Evolutionary conservation across 1,140 invertebrate genomes (phyloP).

Genomic region (Scaptomyza graminum): DNA sequence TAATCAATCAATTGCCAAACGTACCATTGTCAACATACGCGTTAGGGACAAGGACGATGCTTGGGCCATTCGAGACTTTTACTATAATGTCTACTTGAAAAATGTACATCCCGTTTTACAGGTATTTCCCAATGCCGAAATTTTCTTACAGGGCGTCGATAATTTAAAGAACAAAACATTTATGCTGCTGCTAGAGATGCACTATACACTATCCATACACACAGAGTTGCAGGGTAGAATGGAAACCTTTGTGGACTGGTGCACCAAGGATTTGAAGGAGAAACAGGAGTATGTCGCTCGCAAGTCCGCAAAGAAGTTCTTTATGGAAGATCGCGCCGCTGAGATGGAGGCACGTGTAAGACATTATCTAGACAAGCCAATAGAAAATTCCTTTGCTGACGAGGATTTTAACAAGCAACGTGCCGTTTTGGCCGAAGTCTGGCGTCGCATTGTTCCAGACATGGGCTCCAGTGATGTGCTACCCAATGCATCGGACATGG

Average conservation of each 20-base stretch:
- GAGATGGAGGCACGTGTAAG: slow-evolving; percentile 59
- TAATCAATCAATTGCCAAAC: slow-evolving; percentile 72
- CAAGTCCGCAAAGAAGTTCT: slow-evolving; percentile 77
- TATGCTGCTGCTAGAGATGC: slow-evolving; percentile 74
- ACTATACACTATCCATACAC: slow-evolving; percentile 71
- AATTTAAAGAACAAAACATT: slow-evolving; percentile 76
- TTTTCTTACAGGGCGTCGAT: slow-evolving; percentile 65
- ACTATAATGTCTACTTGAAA: slow-evolving; percentile 71
- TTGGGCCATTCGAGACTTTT: slow-evolving; percentile 77
- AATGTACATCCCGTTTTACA: slow-evolving; percentile 71
- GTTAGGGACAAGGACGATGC: slow-evolving; percentile 77
- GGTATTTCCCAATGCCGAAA: slow-evolving; percentile 66
- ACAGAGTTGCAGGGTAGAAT: slow-evolving; percentile 67
- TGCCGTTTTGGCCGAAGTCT: slow-evolving; percentile 65
- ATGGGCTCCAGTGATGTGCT: slow-evolving; percentile 61
- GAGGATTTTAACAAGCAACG: slow-evolving; percentile 59
- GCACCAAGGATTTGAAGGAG: slow-evolving; percentile 63
- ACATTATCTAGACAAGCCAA: slow-evolving; percentile 49
- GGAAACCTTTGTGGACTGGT: slow-evolving; percentile 76
- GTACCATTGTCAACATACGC: slow-evolving; percentile 69
- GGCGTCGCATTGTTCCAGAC: slow-evolving; percentile 66
- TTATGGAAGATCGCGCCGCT: slow-evolving; percentile 73
- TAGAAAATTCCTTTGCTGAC: slow-evolving; percentile 59
- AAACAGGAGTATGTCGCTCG: slow-evolving; percentile 73
- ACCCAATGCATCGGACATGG: slow-evolving; percentile 65